phyloP scores from a whole-genome alignment of 2,113 vertebrate species.

The Typhlomys cinereus region DNA sequence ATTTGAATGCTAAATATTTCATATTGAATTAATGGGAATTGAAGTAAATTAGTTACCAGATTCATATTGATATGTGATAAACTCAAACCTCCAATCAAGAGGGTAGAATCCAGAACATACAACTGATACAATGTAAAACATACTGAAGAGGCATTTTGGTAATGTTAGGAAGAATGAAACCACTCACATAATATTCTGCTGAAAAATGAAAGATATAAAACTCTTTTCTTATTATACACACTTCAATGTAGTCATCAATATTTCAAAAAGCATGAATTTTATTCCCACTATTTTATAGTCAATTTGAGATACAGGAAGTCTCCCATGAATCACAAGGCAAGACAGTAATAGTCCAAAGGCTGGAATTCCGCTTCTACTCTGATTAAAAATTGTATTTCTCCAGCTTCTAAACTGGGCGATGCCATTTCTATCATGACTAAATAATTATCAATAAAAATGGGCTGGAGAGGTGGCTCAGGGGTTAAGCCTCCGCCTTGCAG shows the following conservation, averaged over 20 bases:
- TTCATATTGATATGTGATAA: constrained; percentile 11
- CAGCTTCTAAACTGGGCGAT: not conserved
- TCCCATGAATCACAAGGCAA: constrained; percentile 17
- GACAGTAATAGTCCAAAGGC: not conserved
- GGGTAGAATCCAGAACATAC: not conserved
- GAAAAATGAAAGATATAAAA: constrained; percentile 66
- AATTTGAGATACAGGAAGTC: constrained; percentile 54
- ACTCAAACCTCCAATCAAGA: not conserved
- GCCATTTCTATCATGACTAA: constrained; percentile 36
- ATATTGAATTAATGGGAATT: not conserved
- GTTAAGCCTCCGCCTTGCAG: too few species aligned
- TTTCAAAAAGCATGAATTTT: constrained; percentile 70
- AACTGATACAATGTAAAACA: not conserved
- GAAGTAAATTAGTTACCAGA: constrained; percentile 29
- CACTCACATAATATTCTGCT: not conserved
- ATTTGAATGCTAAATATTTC: constrained; percentile 6
- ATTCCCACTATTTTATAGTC: constrained; percentile 70
- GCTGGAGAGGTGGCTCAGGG: too few species aligned
- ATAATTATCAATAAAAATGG: constrained; percentile 54
- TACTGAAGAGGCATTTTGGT: constrained; percentile 42
- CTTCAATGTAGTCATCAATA: constrained; percentile 69
- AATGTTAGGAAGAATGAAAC: not conserved
- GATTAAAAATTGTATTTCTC: constrained; percentile 42
- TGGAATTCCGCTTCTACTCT: constrained; percentile 7
- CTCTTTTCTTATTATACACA: constrained; percentile 62